Evolutionary conservation across 2,888 invertebrate genomes (phyloP), one percentile per base, ranked within the genome.

Genomic region (Drosophila atripex): DNA sequence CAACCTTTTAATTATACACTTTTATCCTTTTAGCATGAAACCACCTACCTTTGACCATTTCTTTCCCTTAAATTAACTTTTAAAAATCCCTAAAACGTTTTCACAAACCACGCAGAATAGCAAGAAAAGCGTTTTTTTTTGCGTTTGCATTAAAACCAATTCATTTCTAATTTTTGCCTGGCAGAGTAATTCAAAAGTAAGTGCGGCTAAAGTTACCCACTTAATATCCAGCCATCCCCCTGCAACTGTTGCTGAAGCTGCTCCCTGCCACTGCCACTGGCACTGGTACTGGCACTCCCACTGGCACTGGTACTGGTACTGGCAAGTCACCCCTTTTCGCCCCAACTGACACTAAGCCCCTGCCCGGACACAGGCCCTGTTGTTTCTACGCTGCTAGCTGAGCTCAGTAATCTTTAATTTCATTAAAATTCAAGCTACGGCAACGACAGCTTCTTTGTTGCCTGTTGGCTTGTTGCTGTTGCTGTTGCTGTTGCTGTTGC

Each of bases 351-450:
- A 12, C 11, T 12, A 7, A 16, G 30, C 23, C 3, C 14, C 16
- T 45, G 39, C 46, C 32, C 16, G 16, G 18, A 9, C n/a, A 4
- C 18, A 11, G 41, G 18, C 18, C 14, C 38, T 50, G 28, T 32
- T 55, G 61, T 16, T 35, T 30, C 28, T 63, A 50, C 23, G 35
- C 45, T 57, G 53, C 41, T 77, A 53, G 58, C 43, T 64, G 71
- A 78, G 82, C 80, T 83, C 65, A 76, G 78, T 77, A 77, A 84
- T 80, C 66, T 82, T 77, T 77, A 80, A 84, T 80, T 83, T 84
- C 76, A 84, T 82, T 84, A 79, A 80, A 80, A 82, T 77, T 76
- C 76, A 74, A 76, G 73, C 61, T 43, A 59, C 71, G 49, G 38
- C 53, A 66, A 60, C 71, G 73, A 76, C 68, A 71, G 59, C 59